Evolutionary conservation across 2,797 vertebrate species (phyloP).

Genomic region (Rhinichthys osculus): DNA sequence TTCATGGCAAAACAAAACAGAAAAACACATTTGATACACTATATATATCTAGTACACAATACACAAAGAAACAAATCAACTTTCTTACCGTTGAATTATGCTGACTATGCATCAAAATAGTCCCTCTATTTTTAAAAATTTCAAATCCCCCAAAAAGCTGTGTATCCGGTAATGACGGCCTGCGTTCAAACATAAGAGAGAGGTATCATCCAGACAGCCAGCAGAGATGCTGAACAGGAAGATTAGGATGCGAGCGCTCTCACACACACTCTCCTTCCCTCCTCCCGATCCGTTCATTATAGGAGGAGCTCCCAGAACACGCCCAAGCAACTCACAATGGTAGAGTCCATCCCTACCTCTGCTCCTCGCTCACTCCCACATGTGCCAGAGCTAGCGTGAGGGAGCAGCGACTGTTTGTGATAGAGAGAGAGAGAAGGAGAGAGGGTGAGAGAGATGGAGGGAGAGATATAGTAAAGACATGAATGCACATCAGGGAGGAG

Average conservation of each 20-base stretch:
- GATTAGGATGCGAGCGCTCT: conserved; percentile 75
- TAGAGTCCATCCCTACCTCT: conserved; percentile 67
- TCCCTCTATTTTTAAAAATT: conserved; percentile 22
- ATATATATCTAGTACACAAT: neutral
- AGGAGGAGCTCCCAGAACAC: conserved; percentile 54
- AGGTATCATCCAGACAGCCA: conserved; percentile 63
- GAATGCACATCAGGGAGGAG: conserved; percentile 55
- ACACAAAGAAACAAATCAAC: conserved; percentile 43
- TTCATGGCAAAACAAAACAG: neutral
- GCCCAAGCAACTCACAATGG: conserved; percentile 61
- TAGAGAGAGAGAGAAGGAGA: neutral
- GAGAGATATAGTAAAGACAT: conserved; percentile 43
- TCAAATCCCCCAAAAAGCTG: conserved; percentile 47
- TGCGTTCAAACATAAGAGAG: conserved; percentile 55
- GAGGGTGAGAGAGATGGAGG: conserved; percentile 11
- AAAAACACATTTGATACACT: neutral
- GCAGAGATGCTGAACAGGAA: conserved; percentile 68
- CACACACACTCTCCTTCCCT: conserved; percentile 47
- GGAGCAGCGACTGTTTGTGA: conserved; percentile 34
- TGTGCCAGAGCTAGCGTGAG: conserved; percentile 58
- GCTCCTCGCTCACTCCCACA: conserved; percentile 55
- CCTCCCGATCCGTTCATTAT: conserved; percentile 72
- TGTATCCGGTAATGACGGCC: conserved; percentile 20
- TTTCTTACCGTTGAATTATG: conserved; percentile 69
- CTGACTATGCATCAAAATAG: conserved; percentile 43